Base-by-base conservation (phyloP, 1,140 invertebrate genomes). In the Drosophila pallidifrons region DNA sequence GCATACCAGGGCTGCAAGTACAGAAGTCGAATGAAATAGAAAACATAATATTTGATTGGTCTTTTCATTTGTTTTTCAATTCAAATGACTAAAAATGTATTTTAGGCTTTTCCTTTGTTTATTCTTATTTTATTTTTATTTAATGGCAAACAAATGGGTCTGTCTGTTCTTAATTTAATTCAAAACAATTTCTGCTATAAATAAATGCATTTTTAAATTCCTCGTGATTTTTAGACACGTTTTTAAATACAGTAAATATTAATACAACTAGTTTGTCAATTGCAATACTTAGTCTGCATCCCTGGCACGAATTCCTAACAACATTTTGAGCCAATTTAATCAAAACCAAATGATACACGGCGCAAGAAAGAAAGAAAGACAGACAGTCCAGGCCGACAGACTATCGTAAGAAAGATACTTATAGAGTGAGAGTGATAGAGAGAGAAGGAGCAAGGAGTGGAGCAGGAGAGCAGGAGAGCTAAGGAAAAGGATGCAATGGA, bases 321-420 rank as follows among this genome's bases (percentile, higher is more conserved):
- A 82, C 83, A 79, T 82, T 79, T 88, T 88, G 73, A 89, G 85
- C 85, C 85, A 89, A 89, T 89, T 89, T 89, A 89, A 89, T 90
- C 85, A 90, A 89, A 77, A 52, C 52, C 68, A 85, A 80, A 83
- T 89, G 83, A 89, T 77, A 89, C 81, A 77, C 82, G 68, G 72
- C 63, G 65, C 74, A 80, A 75, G 72, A 68, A 77, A 80, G 63
- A 89, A 83, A 83, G 74, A 54, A 73, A 70, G 49, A 32, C 52
- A 64, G 51, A 3, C 32, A 38, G 32, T 20, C 28, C 25, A 13
- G 41, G 5, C 16, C 2, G 49, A 69, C 16, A 45, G 13, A 70
- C 41, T n/a, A 49, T 28, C 8, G 35, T 4, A 55, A 66, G 16
- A 13, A 43, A n/a, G 38, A 11, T 0, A 41, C 10, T 10, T 32